These are phyloP conservation scores for Piaya cayana DNA, from an alignment of 2,113 vertebrate genomes.

Conservation along the genomic window DNA sequence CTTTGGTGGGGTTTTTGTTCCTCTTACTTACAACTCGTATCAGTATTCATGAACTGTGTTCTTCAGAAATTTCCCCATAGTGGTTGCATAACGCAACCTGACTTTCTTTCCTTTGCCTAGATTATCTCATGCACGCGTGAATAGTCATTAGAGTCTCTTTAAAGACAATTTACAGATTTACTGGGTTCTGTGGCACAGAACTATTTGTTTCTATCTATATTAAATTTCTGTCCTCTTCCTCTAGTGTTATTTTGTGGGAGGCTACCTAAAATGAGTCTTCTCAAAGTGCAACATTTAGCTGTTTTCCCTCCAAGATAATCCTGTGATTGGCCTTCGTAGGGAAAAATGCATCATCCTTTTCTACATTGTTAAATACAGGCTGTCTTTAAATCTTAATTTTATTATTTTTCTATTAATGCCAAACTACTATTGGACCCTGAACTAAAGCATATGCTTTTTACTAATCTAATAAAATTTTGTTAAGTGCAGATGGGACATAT, in stretches of 20 bases:
- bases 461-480: not conserved
- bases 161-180: not conserved
- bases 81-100: not conserved
- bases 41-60: not conserved
- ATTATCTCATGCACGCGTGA: not conserved
- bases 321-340: not conserved
- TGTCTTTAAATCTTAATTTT: not conserved
- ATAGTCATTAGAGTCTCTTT: not conserved
- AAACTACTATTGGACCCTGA: not conserved
- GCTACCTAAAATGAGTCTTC: not conserved
- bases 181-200: not conserved
- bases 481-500: not conserved
- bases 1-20: rapidly evolving
- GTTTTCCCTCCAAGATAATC: not conserved
- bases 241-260: not conserved
- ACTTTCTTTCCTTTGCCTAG: not conserved
- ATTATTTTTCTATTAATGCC: not conserved
- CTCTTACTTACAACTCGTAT: not conserved
- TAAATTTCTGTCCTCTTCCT: not conserved
- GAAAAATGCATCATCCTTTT: not conserved
- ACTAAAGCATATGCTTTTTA: not conserved
- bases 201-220: not conserved
- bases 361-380: not conserved
- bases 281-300: not conserved
- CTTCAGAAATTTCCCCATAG: not conserved